Conservation (phyloP, 92 coral and sea anemone species). For the Parazoanthus atlanticus region DNA sequence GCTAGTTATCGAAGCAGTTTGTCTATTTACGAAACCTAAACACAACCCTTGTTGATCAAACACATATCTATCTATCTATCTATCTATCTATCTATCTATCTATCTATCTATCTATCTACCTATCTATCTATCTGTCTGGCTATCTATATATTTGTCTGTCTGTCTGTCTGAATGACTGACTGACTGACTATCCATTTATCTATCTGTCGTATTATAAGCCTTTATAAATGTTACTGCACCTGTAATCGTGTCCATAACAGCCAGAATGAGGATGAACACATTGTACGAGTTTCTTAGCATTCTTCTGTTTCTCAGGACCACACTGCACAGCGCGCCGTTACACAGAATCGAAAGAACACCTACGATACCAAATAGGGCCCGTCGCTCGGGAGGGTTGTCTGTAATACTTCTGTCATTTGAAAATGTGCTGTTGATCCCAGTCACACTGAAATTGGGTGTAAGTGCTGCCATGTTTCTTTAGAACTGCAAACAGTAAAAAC, state of each 20-base stretch:
- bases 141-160: too few relatives aligned
- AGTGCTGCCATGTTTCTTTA: not conserved
- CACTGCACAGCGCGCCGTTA: constrained; percentile 7
- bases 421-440: not conserved
- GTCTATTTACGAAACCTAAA: too few relatives aligned
- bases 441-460: not conserved
- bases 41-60: too few relatives aligned
- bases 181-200: too few relatives aligned
- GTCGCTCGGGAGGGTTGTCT: constrained; percentile 18
- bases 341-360: constrained; percentile 21
- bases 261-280: constrained; percentile 18
- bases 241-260: constrained; percentile 7
- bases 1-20: too few relatives aligned
- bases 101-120: too few relatives aligned
- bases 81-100: too few relatives aligned
- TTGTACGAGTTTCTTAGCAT: constrained; percentile 21
- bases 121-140: too few relatives aligned
- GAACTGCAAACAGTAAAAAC: not conserved
- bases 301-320: constrained; percentile 5
- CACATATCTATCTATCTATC: too few relatives aligned
- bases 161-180: too few relatives aligned
- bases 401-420: constrained; percentile 11
- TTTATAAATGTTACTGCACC: not conserved
- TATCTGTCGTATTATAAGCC: too few relatives aligned
- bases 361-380: constrained; percentile 4